Evolutionary conservation across 2,888 invertebrate species (phyloP).

Genomic region (Sturmia bella): DNA sequence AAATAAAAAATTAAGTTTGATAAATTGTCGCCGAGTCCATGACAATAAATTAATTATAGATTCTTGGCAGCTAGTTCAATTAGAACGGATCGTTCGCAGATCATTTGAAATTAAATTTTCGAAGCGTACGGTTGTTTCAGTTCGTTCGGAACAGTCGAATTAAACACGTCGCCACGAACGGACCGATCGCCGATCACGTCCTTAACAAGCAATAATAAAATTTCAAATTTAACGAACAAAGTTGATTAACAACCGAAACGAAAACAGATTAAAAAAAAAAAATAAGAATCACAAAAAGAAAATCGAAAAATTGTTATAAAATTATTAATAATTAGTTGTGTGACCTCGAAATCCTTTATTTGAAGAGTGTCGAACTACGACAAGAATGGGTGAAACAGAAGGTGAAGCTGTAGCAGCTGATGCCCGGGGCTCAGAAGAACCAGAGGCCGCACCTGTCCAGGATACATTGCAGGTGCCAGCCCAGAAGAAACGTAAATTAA

Average conservation of each 20-base stretch:
- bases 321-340: conserved; percentile 54
- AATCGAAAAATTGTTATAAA: conserved; percentile 73
- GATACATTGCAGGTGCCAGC: conserved; percentile 79
- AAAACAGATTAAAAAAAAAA: conserved; percentile 70
- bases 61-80: conserved; percentile 75
- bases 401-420: conserved; percentile 78
- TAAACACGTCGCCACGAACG: conserved; percentile 65
- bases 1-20: conserved; percentile 54
- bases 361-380: conserved; percentile 54
- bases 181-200: conserved; percentile 69
- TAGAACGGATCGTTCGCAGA: conserved; percentile 73
- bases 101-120: conserved; percentile 82
- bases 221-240: conserved; percentile 75
- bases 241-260: conserved; percentile 68
- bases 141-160: conserved; percentile 68
- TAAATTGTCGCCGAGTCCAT: conserved; percentile 70
- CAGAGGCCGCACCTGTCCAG: conserved; percentile 78
- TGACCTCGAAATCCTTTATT: conserved; percentile 65
- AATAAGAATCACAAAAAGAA: conserved; percentile 46
- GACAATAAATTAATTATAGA: conserved; percentile 73
- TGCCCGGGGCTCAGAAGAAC: conserved; percentile 78
- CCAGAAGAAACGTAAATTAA: conserved; percentile 80
- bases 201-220: conserved; percentile 64
- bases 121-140: conserved; percentile 80
- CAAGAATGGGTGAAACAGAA: conserved; percentile 80